Evolutionary conservation across 1,140 invertebrate genomes (phyloP).

Genomic region (Campodea augens): DNA sequence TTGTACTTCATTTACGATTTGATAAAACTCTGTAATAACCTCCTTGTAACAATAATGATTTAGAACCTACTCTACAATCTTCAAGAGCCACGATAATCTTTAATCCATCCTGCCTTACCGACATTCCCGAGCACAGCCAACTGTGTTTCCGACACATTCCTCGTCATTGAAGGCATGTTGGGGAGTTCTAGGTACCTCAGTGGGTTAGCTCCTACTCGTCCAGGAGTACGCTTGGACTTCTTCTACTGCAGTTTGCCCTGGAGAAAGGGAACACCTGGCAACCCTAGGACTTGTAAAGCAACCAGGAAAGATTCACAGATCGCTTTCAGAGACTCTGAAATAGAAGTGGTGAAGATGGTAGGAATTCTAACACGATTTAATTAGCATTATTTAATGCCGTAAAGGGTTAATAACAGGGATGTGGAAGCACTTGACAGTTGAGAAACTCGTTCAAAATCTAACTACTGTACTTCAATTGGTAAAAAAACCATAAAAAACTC

Average conservation of each 20-base stretch:
- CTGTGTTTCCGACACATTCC: conserved; percentile 44
- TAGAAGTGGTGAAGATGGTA: conserved; percentile 10
- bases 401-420: too few relatives aligned
- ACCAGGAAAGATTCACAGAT: conserved; percentile 72
- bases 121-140: conserved; percentile 37
- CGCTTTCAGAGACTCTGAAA: conserved; percentile 67
- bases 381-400: too few relatives aligned
- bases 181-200: conserved; percentile 30
- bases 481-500: too few relatives aligned
- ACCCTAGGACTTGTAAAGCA: conserved; percentile 42
- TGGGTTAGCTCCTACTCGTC: conserved; percentile 25
- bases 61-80: too few relatives aligned
- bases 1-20: too few relatives aligned
- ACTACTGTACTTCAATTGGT: too few relatives aligned
- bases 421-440: too few relatives aligned
- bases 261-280: conserved; percentile 20
- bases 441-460: too few relatives aligned
- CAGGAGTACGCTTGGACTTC: conserved; percentile 44
- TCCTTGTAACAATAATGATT: neutral
- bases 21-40: too few relatives aligned
- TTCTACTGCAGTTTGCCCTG: conserved; percentile 44
- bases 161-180: conserved; percentile 32
- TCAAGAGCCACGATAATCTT: too few relatives aligned
- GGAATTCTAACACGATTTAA: too few relatives aligned
- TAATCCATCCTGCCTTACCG: conserved; percentile 24